Evolutionary conservation across 2,888 invertebrate species (phyloP), one percentile per base, ranked within the genome.

Genomic region (Ariolimax columbianus): DNA sequence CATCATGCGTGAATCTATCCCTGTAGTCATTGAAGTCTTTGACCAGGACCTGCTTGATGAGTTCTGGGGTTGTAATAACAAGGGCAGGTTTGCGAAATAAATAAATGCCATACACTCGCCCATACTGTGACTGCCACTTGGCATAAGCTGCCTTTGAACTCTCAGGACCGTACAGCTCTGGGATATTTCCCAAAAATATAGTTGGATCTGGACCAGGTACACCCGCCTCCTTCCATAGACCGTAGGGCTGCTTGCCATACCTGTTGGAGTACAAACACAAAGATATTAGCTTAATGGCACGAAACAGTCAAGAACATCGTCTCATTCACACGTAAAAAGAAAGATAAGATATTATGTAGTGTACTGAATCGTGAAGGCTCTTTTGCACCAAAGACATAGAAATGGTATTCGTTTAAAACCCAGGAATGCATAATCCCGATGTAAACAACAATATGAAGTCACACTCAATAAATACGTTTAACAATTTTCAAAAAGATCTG

Each of bases 1-100:
- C 36, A 23, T 59, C 75, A 1, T 38, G 26, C 0, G 77, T 26
- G 30, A 80, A 55, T 86, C 90, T 82, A 83, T 90, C 89, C n/a
- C 88, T 86, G 70, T 88, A 90, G n/a, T 81, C 68, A 26, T 84
- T 80, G 77, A 90, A 90, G n/a, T 90, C 89, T 73, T 88, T 90
- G 17, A 90, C 86, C 43, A 89, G 82, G 23, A 90, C 85, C 70
- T 90, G 88, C 73, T 88, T 89, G 75, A 90, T 73, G 19, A 89
- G 66, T 23, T 90, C 88, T 26, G 85, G 84, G 17, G 89, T 89
- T 23, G 82, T 84, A 2, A 88, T 77, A 36, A 89, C 79, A n/a
- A 90, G 75, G 26, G 79, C 51, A 1, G 87, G 82, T 0, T 68
- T 68, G 9, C 81, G 59, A 11, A 87, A 86, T n/a, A 51, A 77